These are phyloP conservation scores for Lathamus discolor DNA, from an alignment of 2,113 vertebrate species.

Conservation along the genomic window DNA sequence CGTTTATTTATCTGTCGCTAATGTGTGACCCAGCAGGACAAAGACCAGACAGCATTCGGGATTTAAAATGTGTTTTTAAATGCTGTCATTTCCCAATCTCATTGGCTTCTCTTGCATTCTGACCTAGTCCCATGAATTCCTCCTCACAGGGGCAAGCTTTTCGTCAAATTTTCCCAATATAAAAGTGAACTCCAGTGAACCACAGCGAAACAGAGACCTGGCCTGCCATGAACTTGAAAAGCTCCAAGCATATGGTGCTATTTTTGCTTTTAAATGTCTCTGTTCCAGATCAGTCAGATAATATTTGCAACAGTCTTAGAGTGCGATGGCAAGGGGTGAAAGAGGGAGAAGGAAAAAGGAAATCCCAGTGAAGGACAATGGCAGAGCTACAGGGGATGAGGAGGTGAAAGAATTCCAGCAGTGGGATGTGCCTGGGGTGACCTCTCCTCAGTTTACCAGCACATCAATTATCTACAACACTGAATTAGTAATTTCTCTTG, in stretches of 20 bases:
- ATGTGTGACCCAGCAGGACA: neutral
- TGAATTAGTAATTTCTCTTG: neutral
- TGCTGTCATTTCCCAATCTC: neutral
- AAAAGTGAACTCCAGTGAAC: neutral
- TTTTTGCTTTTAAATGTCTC: neutral
- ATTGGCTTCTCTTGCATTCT: neutral
- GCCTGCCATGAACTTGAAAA: neutral
- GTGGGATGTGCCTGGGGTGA: neutral
- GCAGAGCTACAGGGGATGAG: neutral
- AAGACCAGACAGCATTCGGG: neutral
- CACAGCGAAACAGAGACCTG: neutral
- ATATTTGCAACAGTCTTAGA: neutral
- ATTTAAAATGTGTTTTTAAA: neutral
- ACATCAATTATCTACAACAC: accelerated
- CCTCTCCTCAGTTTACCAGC: neutral
- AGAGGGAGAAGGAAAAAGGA: neutral
- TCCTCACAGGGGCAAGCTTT: neutral
- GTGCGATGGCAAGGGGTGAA: neutral
- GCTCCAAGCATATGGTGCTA: neutral
- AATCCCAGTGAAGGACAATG: neutral
- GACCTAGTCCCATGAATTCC: neutral
- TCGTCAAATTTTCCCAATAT: neutral
- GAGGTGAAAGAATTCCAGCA: neutral
- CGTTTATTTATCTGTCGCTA: neutral
- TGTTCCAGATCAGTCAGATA: neutral